Conservation (phyloP, 2,888 invertebrate species). For the Atethmia centrago region DNA sequence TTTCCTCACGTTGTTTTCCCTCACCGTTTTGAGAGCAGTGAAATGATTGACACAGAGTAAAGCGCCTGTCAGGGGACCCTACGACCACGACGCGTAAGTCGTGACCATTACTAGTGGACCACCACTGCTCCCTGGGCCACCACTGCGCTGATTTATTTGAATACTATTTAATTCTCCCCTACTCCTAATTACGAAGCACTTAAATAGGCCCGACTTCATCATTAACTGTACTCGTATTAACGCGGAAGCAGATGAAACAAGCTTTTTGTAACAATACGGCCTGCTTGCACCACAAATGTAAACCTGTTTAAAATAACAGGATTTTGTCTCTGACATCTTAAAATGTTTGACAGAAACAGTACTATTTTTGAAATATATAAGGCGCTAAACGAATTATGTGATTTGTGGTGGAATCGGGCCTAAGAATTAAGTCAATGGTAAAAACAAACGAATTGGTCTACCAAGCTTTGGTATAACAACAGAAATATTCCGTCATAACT, state of each 20-base stretch:
- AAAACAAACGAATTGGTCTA: conserved; percentile 8
- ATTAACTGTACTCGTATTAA: neutral
- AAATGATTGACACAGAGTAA: no score
- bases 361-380: neutral
- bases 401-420: neutral
- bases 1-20: no score
- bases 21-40: no score
- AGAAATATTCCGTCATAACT: conserved; percentile 1
- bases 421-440: neutral
- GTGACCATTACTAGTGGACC: no score
- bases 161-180: neutral
- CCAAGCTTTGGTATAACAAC: neutral
- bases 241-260: neutral
- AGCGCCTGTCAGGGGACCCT: no score
- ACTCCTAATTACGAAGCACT: neutral
- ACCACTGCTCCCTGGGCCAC: no score
- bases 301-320: neutral
- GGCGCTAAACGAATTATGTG: neutral
- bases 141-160: neutral
- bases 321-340: neutral
- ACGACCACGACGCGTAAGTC: no score
- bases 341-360: neutral
- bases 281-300: neutral
- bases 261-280: neutral
- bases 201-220: neutral